Evolutionary conservation across 92 coral and sea anemone genomes (phyloP).

Genomic region (Anthopleura xanthogrammica): DNA sequence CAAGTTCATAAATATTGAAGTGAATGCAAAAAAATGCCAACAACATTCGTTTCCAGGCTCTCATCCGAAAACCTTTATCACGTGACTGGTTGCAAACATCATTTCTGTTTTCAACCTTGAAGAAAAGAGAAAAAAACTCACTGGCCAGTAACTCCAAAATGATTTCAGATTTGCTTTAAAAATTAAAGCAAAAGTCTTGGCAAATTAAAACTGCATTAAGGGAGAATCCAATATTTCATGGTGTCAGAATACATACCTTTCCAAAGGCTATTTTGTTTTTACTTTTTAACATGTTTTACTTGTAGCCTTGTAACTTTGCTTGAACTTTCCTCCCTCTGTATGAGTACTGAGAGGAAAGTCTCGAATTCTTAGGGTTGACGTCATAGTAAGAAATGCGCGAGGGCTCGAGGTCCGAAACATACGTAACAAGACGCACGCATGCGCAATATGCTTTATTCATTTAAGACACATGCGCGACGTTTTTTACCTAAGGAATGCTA

Average conservation of each 20-base stretch:
- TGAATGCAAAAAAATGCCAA: not conserved
- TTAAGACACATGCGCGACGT: no score
- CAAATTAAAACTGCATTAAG: no score
- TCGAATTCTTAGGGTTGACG: not conserved
- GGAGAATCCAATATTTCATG: no score
- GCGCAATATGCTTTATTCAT: not conserved
- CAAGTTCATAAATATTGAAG: not conserved
- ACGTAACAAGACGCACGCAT: not conserved
- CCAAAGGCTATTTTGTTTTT: not conserved
- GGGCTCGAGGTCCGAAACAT: not conserved
- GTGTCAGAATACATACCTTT: not conserved
- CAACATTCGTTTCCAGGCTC: slow-evolving; percentile 1
- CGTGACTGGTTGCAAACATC: not conserved
- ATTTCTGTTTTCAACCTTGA: not conserved
- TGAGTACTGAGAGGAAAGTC: no score
- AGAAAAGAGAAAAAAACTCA: not conserved
- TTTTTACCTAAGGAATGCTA: no score
- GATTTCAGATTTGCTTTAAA: no score
- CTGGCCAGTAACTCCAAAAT: not conserved
- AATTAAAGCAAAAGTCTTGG: no score
- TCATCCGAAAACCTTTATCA: not conserved
- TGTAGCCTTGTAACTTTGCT: not conserved
- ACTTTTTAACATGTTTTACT: not conserved
- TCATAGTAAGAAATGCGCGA: not conserved
- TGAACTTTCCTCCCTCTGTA: not conserved